phyloP scores from a whole-genome alignment of 2,888 invertebrate species.

The Drosophila anomelani region DNA sequence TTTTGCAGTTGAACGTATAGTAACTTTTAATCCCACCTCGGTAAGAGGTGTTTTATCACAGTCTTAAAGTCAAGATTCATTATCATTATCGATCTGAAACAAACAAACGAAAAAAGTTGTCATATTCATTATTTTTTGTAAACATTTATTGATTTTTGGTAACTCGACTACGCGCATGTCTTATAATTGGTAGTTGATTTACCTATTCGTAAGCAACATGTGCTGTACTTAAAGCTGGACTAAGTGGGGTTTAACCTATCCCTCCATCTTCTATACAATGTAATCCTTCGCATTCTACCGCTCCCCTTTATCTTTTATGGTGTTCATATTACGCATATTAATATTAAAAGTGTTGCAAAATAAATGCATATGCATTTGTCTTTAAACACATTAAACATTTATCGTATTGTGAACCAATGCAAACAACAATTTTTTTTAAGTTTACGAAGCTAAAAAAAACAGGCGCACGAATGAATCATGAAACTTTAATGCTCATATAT shows the following conservation, averaged over 20 bases:
- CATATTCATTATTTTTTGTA: constrained; percentile 10
- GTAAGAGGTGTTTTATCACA: no score
- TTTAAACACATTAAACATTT: not conserved
- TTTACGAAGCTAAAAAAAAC: constrained; percentile 46
- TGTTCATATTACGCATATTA: constrained; percentile 23
- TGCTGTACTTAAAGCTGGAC: constrained; percentile 3
- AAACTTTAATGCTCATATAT: constrained; percentile 52
- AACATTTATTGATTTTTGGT: constrained; percentile 25
- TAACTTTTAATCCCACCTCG: no score
- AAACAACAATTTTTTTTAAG: constrained; percentile 64
- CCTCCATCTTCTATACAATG: no score
- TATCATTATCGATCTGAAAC: not conserved
- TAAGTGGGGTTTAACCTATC: not conserved
- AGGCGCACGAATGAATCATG: constrained; percentile 56
- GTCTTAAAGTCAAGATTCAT: not conserved
- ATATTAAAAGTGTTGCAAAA: no score
- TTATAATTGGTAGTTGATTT: constrained; percentile 30
- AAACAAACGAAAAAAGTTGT: not conserved
- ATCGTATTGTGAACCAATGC: constrained; percentile 44
- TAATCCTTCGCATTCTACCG: not conserved
- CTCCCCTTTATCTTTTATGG: not conserved
- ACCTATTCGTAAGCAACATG: constrained; percentile 34
- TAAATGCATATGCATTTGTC: not conserved
- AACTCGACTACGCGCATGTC: constrained; percentile 34
- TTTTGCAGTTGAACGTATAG: no score